Evolutionary conservation across 2,113 vertebrate species (phyloP), one percentile per base, ranked within the genome.

Genomic region (Ammodytes dubius): DNA sequence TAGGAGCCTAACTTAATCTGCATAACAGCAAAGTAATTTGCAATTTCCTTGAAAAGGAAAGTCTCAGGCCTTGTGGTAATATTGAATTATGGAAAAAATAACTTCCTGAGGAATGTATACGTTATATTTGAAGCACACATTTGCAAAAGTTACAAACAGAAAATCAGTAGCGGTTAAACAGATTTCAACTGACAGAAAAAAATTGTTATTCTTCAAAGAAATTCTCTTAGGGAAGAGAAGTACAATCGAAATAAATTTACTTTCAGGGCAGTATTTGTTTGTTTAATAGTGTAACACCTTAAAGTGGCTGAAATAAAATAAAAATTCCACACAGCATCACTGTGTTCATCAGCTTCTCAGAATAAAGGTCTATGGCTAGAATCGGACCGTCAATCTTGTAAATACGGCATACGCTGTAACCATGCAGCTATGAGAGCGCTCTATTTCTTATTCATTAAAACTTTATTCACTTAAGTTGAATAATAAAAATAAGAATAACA

Each of bases 11-110:
- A 78, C 64, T 47, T 84, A 43, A 77, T 85, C 68, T 68, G 45
- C 37, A 72, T 70, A 79, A 80, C 69, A 77, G 76, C 65, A 77
- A 71, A 82, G 45, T 52, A 45, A 72, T 88, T 78, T 74, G 43
- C 45, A 70, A 52, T 81, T 52, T 81, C 70, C 53, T 39, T 69
- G 49, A 81, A 73, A 71, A 42, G 39, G n/a, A 10, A 10, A 37
- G 39, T 80, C 60, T 69, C 12, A 58, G 47, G 66, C 61, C n/a
- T 74, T 54, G 42, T 40, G 15, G 27, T 54, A 39, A 47, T 63
- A 64, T 43, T 89, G 56, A 39, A 86, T 71, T 69, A 79, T n/a
- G 50, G 42, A 1, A 73, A 81, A 70, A 70, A 43, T n/a, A 69
- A 60, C 47, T 80, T 46, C 17, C 27, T 19, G 17, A 50, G 19